These are phyloP conservation scores for Atractosteus spatula DNA, from an alignment of 2,113 vertebrate species.

Conservation along the genomic window DNA sequence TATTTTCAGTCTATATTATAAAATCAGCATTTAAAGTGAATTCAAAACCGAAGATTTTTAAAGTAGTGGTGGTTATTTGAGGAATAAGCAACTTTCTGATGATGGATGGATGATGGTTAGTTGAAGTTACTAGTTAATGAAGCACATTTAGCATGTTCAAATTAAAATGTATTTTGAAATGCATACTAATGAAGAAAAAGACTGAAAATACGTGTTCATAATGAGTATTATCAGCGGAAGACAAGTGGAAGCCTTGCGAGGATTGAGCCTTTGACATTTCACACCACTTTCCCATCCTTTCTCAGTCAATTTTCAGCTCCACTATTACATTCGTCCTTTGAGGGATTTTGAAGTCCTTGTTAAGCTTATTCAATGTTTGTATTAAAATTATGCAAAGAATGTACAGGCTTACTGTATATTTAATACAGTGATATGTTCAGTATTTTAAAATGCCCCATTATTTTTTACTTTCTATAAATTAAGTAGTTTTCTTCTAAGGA, in stretches of 20 bases:
- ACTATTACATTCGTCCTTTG: conserved; percentile 17
- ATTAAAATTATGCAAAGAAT: conserved; percentile 36
- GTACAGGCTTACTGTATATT: background rate
- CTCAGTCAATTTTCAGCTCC: conserved; percentile 45
- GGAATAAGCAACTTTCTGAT: no score
- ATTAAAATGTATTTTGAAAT: background rate
- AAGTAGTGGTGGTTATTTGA: no score
- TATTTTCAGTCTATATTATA: no score
- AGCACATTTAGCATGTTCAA: no score
- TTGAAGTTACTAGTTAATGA: no score
- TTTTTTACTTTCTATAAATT: background rate
- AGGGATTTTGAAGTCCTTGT: conserved; percentile 25
- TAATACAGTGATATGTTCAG: background rate
- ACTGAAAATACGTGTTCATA: background rate
- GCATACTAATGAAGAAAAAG: background rate
- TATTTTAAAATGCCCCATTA: background rate
- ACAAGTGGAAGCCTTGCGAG: conserved; percentile 2
- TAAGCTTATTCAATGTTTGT: conserved; percentile 19
- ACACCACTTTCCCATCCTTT: conserved; percentile 22
- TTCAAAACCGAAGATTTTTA: no score
- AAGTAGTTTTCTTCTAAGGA: no score
- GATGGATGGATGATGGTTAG: no score
- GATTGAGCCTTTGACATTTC: conserved; percentile 26
- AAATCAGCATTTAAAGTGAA: no score
- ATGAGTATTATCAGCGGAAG: background rate